Evolutionary conservation across 2,113 vertebrate genomes (phyloP), one percentile per base, ranked within the genome.

Genomic region (Antennarius striatus): DNA sequence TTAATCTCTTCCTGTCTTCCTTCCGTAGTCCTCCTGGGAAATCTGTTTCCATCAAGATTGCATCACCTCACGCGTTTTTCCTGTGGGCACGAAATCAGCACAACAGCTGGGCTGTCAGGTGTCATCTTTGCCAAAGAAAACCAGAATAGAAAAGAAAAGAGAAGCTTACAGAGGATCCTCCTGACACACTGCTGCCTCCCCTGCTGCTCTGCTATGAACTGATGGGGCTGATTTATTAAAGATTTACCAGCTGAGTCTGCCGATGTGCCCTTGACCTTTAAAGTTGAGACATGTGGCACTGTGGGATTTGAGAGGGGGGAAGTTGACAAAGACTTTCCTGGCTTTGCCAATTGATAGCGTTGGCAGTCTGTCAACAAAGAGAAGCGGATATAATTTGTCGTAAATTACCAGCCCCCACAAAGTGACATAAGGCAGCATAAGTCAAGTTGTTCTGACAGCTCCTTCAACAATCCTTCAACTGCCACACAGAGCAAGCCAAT

Each of bases 21-120:
- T 28, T 52, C 30, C 52, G 7, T 7, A 36, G 9, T 50, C 48
- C 57, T 62, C 71, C 43, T n/a, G 62, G 70, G 63, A 66, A 72
- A 36, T 60, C 51, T 32, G 57, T 61, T 1, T 60, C 70, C 75
- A 63, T 72, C 75, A 69, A n/a, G 58, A 60, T 88, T 86, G 82
- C 85, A 82, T 86, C 85, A 85, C 57, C 53, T 68, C 68, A 68
- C 73, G 55, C 67, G 54, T 11, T 16, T 79, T 63, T 83, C 61
- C 63, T 53, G 55, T 14, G 56, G 68, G 68, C 42, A 69, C 22
- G 63, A 75, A 79, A 71, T 60, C 17, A 14, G 59, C 74, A 67
- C 61, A 83, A 83, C 83, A 84, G 79, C 89, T 84, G 86, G 81
- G 50, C 66, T 82, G 80, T 84, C 81, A 86, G 75, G 63, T 73